phyloP scores from a whole-genome alignment of 2,113 vertebrate species.

The Clarias magur region DNA sequence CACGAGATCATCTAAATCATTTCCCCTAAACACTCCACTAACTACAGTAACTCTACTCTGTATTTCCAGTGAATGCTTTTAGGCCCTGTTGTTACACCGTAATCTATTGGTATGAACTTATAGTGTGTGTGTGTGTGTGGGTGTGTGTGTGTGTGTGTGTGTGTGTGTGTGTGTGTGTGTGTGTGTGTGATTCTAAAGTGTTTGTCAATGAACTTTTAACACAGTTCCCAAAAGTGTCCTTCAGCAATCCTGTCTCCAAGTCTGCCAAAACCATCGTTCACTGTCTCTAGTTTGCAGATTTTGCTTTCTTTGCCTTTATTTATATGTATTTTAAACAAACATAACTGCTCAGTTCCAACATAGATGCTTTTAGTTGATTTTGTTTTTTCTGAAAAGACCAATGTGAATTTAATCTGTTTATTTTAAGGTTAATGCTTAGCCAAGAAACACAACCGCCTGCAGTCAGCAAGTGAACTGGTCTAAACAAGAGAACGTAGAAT shows the following conservation, averaged over 20 bases:
- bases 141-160: neutral
- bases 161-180: too few relatives aligned
- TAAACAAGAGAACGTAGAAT: neutral
- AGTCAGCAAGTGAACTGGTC: neutral
- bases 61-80: neutral
- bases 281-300: neutral
- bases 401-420: neutral
- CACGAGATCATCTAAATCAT: neutral
- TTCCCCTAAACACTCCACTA: neutral
- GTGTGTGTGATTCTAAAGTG: neutral
- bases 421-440: neutral
- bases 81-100: neutral
- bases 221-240: neutral
- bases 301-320: neutral
- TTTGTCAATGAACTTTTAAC: neutral
- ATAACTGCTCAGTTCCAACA: neutral
- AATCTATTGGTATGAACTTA: neutral
- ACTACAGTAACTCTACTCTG: neutral
- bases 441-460: constrained; percentile 9
- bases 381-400: neutral
- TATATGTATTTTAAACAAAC: neutral
- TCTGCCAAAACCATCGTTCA: neutral
- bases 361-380: neutral
- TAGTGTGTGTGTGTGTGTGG: neutral
- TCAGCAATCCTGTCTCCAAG: neutral